Evolutionary conservation across 2,113 vertebrate species (phyloP), one percentile per base, ranked within the genome.

Genomic region (Parotia lawesii): DNA sequence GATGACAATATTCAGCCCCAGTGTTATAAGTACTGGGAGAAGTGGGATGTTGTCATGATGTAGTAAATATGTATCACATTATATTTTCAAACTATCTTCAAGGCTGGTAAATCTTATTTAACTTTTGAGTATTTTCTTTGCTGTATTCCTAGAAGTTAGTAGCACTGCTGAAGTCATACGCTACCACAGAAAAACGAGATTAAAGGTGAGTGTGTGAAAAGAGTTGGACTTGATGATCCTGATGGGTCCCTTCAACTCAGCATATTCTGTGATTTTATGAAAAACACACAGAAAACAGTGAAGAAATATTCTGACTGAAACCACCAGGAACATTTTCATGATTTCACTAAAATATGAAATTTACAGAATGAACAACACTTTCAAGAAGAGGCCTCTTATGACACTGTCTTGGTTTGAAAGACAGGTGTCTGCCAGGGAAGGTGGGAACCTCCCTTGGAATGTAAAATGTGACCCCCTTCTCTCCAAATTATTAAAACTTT

Each of bases 271-370:
- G 29, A 50, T 33, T 62, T 29, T 40, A 9, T 31, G 12, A 62
- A 85, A 88, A 62, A 44, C 12, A 35, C 8, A 56, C 23, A 87
- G 42, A 44, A 74, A 82, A 86, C 14, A 50, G 12, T 1, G 3
- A 58, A 51, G 38, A 33, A 22, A 4, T 71, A 12, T 11, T 70
- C 14, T 47, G 29, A 42, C 5, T 65, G 27, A 77, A 88, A 74
- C 2, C 11, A 45, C 17, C 2, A n/a, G 13, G 20, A 38, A 38
- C 1, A 0, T 35, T 57, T 42, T 64, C 1, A 23, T 48, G 72
- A 28, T 73, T 73, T 80, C 58, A 83, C 17, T 51, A 27, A 74
- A 89, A 71, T 7, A 40, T 10, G 4, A 33, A 56, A 61, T 44
- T 70, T 70, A 60, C 37, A 85, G 40, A 72, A 69, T 77, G 29